Conservation (phyloP, 2,113 vertebrate genomes). For the Lepisosteus osseus region DNA sequence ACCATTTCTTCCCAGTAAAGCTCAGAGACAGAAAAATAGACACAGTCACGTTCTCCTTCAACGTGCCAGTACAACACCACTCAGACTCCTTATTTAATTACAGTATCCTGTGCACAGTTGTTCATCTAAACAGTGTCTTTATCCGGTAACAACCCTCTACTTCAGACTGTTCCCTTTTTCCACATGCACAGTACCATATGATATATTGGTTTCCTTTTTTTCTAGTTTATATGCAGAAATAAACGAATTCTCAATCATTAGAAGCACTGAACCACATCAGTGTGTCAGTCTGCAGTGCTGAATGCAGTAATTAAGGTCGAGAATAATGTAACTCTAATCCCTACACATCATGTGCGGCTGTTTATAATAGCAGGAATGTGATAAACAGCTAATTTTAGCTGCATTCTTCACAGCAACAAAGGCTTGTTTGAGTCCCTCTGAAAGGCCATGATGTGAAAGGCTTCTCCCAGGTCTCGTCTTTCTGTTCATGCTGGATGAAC, state of each 20-base stretch:
- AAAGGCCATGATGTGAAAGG: background rate
- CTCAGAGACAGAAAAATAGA: background rate
- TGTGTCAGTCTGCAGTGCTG: no score
- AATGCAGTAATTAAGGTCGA: conserved; percentile 1
- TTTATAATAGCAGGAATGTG: conserved; percentile 24
- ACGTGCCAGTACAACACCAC: no score
- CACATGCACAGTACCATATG: background rate
- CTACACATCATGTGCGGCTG: conserved; percentile 16
- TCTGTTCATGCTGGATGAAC: background rate
- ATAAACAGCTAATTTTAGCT: conserved; percentile 25
- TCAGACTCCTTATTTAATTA: no score
- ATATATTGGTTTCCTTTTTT: no score
- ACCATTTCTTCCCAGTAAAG: background rate
- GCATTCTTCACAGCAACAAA: conserved; percentile 9
- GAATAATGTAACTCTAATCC: conserved; percentile 17
- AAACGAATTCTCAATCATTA: no score
- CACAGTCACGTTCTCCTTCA: no score
- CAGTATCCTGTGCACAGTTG: no score
- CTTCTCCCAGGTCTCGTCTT: background rate
- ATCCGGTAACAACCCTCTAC: no score
- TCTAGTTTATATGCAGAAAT: no score
- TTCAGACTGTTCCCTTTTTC: background rate
- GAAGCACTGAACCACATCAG: no score
- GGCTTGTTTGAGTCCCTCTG: conserved; percentile 11
- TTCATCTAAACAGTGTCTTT: no score